Evolutionary conservation across 35 echinoderm and acorn worm genomes (phyloP).

Genomic region (Stichopus chloronotus): DNA sequence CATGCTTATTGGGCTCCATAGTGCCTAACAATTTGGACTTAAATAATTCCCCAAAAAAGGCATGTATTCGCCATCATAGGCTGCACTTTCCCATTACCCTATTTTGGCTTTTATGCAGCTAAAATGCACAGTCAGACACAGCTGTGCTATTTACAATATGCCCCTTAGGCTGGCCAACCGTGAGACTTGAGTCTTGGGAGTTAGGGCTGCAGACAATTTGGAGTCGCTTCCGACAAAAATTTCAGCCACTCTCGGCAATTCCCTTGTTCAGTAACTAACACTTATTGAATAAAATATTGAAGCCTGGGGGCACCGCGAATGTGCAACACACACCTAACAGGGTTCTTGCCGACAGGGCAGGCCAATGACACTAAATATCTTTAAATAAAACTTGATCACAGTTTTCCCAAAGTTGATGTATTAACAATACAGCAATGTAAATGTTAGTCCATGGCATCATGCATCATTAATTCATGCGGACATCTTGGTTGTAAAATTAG

Average conservation of each 20-base stretch:
- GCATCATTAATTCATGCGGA: no score
- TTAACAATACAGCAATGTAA: no score
- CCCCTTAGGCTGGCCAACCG: conserved; percentile 19
- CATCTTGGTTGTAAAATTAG: no score
- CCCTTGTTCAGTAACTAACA: conserved; percentile 47
- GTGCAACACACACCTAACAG: conserved; percentile 46
- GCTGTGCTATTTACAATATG: conserved; percentile 42
- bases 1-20: not conserved
- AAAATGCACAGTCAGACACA: not conserved
- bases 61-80: conserved; percentile 7
- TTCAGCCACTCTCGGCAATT: conserved; percentile 44
- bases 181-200: conserved; percentile 42
- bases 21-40: conserved; percentile 23
- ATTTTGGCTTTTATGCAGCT: not conserved
- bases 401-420: no score
- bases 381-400: not conserved
- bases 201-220: conserved; percentile 51
- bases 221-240: conserved; percentile 47
- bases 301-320: conserved; percentile 22
- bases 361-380: conserved; percentile 31
- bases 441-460: no score
- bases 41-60: not conserved
- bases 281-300: conserved; percentile 51
- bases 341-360: not conserved
- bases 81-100: conserved; percentile 45